Evolutionary conservation across 2,113 vertebrate species (phyloP), one percentile per base, ranked within the genome.

Genomic region (Prinia subflava): DNA sequence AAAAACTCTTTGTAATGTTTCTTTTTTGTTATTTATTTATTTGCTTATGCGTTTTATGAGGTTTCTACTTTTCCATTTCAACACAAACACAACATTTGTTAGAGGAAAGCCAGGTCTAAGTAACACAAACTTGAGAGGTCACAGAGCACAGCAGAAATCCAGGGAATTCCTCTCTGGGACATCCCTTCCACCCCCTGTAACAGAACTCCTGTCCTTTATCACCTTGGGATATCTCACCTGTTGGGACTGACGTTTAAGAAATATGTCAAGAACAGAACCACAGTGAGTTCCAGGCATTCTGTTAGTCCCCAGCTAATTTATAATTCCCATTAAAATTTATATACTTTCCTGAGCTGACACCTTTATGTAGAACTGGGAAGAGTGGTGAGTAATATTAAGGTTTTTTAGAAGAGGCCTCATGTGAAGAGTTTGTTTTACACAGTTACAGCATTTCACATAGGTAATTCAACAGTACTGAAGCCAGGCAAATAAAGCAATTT

Each of bases 401-500:
- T 70, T 79, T 91, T 75, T 49, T 50, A 76, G 37, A 89, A 81
- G n/a, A 74, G 47, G 23, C 22, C 13, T 60, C 27, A 69, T 63
- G 5, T 11, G 15, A 83, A 70, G 47, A 79, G 13, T 64, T 65
- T 53, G 74, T 86, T 94, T 96, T 65, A 83, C 49, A 74, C 27
- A 44, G 39, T 67, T n/a, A 63, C 11, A 62, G 19, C 13, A 3
- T 56, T 83, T 78, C 25, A 63, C 21, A 2, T 15, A 90, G 81
- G 59, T 89, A 88, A 96, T 80, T 94, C 93, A 95, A 56, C 16
- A 65, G 39, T 42, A 67, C 33, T 67, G 39, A 67, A 95, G 64
- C 57, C 28, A 96, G 60, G 60, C 35, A 97, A 95, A 83, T 78
- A 90, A 91, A 93, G 37, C 59, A 1, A 92, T 87, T 39, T 89